These are phyloP conservation scores for Drosophila sechellia DNA, from an alignment of 1,140 invertebrate genomes.

Conservation along the genomic window DNA sequence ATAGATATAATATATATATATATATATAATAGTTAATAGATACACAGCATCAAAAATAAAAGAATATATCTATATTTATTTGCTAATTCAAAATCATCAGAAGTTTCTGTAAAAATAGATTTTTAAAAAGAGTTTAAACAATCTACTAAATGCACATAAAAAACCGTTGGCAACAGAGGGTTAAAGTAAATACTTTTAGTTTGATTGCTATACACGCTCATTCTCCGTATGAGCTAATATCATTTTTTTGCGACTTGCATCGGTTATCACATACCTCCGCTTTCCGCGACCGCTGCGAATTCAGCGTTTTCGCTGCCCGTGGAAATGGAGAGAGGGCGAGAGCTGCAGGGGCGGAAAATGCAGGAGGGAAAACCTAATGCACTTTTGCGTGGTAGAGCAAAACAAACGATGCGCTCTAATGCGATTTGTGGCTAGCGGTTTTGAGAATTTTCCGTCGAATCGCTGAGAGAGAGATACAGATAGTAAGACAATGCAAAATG, in stretches of 20 bases:
- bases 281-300: conserved; percentile 29
- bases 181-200: conserved; percentile 9
- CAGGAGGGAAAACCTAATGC: conserved; percentile 22
- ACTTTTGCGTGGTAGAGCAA: conserved; percentile 41
- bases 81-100: no score
- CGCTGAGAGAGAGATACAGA: conserved; percentile 5
- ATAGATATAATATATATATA: no score
- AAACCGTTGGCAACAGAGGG: background rate
- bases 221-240: conserved; percentile 56
- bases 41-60: no score
- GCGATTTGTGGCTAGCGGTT: conserved; percentile 42
- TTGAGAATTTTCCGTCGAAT: conserved; percentile 12
- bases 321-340: background rate
- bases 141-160: background rate
- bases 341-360: background rate
- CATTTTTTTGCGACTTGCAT: conserved; percentile 35
- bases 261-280: conserved; percentile 52
- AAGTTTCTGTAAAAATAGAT: no score
- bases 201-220: conserved; percentile 27
- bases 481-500: conserved; percentile 14
- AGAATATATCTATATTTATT: no score
- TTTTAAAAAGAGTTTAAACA: no score
- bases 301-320: conserved; percentile 25
- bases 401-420: conserved; percentile 65
- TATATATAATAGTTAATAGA: no score